Evolutionary conservation across 2,888 invertebrate species (phyloP).

Genomic region (Notodonta ziczac): DNA sequence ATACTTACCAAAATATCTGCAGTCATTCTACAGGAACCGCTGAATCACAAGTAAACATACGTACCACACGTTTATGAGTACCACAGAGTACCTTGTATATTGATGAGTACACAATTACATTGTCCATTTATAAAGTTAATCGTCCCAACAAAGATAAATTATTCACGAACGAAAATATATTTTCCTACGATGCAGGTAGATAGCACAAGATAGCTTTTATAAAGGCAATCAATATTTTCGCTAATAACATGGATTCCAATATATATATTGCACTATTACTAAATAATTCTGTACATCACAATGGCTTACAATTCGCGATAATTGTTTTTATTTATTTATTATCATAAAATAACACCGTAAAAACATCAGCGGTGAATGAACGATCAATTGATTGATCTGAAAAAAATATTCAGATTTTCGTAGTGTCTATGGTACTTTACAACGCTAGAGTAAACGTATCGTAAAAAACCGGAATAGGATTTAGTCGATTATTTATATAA

Average conservation of each 20-base stretch:
- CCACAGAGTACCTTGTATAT: too few relatives aligned
- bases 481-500: background rate
- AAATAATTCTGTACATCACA: constrained; percentile 65
- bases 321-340: constrained; percentile 77
- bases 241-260: constrained; percentile 54
- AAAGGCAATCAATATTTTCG: constrained; percentile 55
- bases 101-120: constrained; percentile 59
- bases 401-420: constrained; percentile 48
- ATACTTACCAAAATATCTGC: constrained; percentile 73
- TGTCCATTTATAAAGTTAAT: constrained; percentile 64
- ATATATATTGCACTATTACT: constrained; percentile 73
- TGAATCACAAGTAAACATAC: constrained; percentile 57
- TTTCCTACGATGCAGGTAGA: constrained; percentile 79
- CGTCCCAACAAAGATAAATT: constrained; percentile 67
- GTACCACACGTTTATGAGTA: constrained; percentile 65
- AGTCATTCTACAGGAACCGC: constrained; percentile 52
- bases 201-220: constrained; percentile 71
- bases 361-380: constrained; percentile 84
- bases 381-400: constrained; percentile 81
- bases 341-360: constrained; percentile 80
- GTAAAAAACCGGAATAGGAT: constrained; percentile 11
- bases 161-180: constrained; percentile 72
- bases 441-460: constrained; percentile 48
- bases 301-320: constrained; percentile 67
- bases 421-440: constrained; percentile 62